phyloP scores from a whole-genome alignment of 2,113 vertebrate genomes.

The Progne subis region DNA sequence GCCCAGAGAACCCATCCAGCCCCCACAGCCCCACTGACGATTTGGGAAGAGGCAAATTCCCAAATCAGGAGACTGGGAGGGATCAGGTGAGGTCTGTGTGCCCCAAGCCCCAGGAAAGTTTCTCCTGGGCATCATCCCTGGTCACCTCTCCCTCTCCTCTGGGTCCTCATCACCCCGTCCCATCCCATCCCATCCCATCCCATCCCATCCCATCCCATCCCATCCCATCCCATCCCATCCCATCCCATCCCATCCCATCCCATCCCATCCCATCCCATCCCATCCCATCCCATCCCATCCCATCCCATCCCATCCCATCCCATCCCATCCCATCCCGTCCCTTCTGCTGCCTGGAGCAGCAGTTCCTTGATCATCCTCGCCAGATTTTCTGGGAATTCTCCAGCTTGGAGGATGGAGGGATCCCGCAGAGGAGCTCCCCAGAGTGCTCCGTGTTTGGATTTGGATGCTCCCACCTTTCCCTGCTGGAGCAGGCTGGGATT shows the following conservation, averaged over 20 bases:
- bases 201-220: no score
- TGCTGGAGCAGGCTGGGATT: not conserved
- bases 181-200: no score
- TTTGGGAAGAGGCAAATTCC: no score
- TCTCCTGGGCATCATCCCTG: not conserved
- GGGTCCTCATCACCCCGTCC: not conserved
- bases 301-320: not conserved
- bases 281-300: no score
- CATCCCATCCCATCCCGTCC: not conserved
- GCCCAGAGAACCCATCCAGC: not conserved
- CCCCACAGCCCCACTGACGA: not conserved
- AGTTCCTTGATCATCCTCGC: not conserved
- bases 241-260: no score
- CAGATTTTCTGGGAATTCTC: not conserved
- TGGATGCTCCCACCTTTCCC: not conserved
- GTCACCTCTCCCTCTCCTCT: not conserved
- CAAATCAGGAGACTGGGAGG: no score
- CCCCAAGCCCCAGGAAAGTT: no score
- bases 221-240: no score
- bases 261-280: not conserved
- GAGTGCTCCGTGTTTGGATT: not conserved
- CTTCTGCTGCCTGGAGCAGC: not conserved
- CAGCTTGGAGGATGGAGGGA: not conserved
- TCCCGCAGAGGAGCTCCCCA: not conserved
- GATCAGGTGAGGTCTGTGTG: not conserved